Percentiles rank a stretch among this genome's conserved stretches.
These are phyloP conservation scores for Coboldia fuscipes DNA, from an alignment of 1,140 invertebrate genomes.

Conservation along the genomic window DNA sequence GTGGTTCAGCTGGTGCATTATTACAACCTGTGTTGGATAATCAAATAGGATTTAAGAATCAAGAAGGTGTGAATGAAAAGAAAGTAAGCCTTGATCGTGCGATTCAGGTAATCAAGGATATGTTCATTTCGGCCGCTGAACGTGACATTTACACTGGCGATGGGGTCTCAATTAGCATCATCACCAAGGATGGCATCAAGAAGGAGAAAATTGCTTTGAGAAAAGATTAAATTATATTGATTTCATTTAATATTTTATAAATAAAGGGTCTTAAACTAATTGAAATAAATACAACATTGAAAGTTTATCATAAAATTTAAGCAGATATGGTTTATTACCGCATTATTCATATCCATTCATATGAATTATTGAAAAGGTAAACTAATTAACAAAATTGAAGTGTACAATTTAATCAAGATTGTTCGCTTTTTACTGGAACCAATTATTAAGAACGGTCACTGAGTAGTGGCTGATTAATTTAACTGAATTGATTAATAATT, in stretches of 20 bases:
- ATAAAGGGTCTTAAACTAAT: too few relatives aligned
- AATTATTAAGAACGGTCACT: too few relatives aligned
- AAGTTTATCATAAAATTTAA: too few relatives aligned
- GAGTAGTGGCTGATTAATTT: too few relatives aligned
- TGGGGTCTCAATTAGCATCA: conserved; percentile 66
- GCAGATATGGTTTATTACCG: too few relatives aligned
- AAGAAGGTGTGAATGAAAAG: conserved; percentile 35
- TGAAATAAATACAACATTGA: too few relatives aligned
- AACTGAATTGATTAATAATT: too few relatives aligned
- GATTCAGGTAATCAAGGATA: conserved; percentile 71
- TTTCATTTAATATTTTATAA: background rate
- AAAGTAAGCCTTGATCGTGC: conserved; percentile 59
- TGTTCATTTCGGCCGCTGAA: conserved; percentile 91
- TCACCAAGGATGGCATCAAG: conserved; percentile 72
- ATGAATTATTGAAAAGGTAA: too few relatives aligned
- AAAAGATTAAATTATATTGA: conserved; percentile 42
- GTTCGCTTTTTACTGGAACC: too few relatives aligned
- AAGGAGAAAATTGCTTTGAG: conserved; percentile 45
- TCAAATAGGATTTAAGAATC: conserved; percentile 75
- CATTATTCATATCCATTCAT: too few relatives aligned
- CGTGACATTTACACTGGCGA: conserved; percentile 96
- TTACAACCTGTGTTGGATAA: conserved; percentile 75
- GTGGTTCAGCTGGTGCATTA: conserved; percentile 61
- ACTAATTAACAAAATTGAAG: too few relatives aligned
- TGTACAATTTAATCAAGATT: too few relatives aligned